Percentiles rank a stretch among this genome's conserved stretches.
phyloP scores from a whole-genome alignment of 2,797 vertebrate species.

The Neosilurus hyrtlii region DNA sequence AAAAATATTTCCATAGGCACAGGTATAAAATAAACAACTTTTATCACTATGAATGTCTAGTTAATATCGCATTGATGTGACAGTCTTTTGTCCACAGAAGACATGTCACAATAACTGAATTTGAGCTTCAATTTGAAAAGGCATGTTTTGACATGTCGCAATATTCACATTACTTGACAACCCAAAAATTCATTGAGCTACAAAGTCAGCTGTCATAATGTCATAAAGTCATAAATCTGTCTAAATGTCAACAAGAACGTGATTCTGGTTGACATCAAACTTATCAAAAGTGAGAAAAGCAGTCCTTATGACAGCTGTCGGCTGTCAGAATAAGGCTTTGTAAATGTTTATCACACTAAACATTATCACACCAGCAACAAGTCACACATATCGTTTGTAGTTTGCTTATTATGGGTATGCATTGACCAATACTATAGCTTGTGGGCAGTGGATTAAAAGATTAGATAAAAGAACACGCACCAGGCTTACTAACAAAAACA shows the following conservation, averaged over 20 bases:
- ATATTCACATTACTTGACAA: conserved; percentile 2
- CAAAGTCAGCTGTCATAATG: not conserved
- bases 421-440: not conserved
- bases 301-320: not conserved
- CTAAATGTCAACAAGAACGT: not conserved
- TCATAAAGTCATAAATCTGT: not conserved
- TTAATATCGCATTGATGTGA: not conserved
- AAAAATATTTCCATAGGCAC: not conserved
- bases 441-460: not conserved
- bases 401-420: not conserved
- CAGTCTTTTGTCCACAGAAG: not conserved
- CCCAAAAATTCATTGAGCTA: not conserved
- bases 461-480: not conserved
- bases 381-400: not conserved
- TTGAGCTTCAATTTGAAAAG: conserved; percentile 4
- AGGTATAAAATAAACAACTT: not conserved
- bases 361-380: not conserved
- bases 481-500: not conserved
- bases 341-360: not conserved
- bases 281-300: not conserved
- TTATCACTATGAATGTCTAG: not conserved
- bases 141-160: not conserved
- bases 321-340: not conserved
- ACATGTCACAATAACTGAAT: not conserved
- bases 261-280: not conserved